Conservation (phyloP, 2,113 vertebrate species). For the Tenrec ecaudatus region DNA sequence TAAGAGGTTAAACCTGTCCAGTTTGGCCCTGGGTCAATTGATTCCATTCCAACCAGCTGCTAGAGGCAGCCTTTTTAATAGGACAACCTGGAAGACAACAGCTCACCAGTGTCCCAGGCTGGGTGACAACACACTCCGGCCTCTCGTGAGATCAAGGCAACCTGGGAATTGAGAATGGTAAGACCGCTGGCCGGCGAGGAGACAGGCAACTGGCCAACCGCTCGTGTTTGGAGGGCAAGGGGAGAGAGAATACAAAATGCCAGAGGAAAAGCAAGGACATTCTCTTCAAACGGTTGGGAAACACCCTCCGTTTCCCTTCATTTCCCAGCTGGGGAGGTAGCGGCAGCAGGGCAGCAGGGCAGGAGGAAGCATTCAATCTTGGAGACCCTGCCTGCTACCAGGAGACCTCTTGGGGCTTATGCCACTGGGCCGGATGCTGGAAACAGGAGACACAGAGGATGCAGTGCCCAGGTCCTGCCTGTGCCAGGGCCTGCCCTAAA, state of each 20-base stretch:
- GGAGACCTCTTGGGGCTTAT: slow-evolving; percentile 63
- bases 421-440: slow-evolving; percentile 75
- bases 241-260: slow-evolving; percentile 63
- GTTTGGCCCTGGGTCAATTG: background rate
- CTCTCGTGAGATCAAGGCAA: slow-evolving; percentile 22
- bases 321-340: slow-evolving; percentile 62
- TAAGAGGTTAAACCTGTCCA: background rate
- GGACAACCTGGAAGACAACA: background rate
- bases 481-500: slow-evolving; percentile 68
- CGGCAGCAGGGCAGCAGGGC: slow-evolving; percentile 61
- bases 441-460: slow-evolving; percentile 67
- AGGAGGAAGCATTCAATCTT: slow-evolving; percentile 71
- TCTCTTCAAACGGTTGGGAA: slow-evolving; percentile 74
- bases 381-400: slow-evolving; percentile 67
- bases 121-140: slow-evolving; percentile 25
- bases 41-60: slow-evolving; percentile 17
- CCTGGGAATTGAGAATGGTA: slow-evolving; percentile 39
- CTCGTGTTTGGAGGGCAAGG: slow-evolving; percentile 70
- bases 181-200: slow-evolving; percentile 65
- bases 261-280: slow-evolving; percentile 69
- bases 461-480: slow-evolving; percentile 36
- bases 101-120: background rate
- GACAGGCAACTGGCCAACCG: slow-evolving; percentile 70
- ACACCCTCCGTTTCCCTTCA: slow-evolving; percentile 72
- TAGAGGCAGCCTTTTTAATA: background rate